phyloP scores from a whole-genome alignment of 2,888 invertebrate genomes.

The Cyaniris semiargus region DNA sequence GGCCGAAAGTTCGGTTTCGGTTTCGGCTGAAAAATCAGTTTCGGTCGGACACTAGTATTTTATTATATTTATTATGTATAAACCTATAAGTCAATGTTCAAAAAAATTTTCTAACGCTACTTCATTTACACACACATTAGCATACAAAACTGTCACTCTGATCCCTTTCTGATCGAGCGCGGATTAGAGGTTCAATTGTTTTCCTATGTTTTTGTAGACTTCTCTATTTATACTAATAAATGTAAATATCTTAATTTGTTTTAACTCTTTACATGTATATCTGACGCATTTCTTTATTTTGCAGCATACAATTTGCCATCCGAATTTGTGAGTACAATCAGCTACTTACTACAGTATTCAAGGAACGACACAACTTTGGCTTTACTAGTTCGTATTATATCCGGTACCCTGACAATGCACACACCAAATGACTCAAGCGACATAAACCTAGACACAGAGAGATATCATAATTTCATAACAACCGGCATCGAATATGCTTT shows the following conservation, averaged over 20 bases:
- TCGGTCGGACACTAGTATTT: no score
- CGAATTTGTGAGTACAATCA: slow-evolving; percentile 81
- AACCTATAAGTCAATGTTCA: no score
- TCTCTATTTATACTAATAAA: not conserved
- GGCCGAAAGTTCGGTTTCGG: no score
- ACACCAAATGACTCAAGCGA: slow-evolving; percentile 63
- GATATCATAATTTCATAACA: slow-evolving; percentile 63
- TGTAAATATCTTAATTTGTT: not conserved
- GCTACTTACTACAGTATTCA: slow-evolving; percentile 82
- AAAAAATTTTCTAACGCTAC: no score
- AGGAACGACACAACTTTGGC: slow-evolving; percentile 81
- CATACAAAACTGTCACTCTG: no score
- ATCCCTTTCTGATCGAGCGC: no score
- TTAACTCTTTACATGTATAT: not conserved
- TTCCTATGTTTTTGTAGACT: no score
- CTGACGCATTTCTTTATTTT: slow-evolving; percentile 33
- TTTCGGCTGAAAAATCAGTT: no score
- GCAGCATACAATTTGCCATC: slow-evolving; percentile 82
- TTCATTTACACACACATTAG: no score
- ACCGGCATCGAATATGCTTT: slow-evolving; percentile 69
- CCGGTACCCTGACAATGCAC: slow-evolving; percentile 79
- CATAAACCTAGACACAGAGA: slow-evolving; percentile 60
- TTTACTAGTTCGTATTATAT: slow-evolving; percentile 81
- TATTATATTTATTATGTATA: no score
- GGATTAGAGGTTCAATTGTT: no score